Conservation (phyloP, 2,888 invertebrate genomes). For the Orchesella flavescens region DNA sequence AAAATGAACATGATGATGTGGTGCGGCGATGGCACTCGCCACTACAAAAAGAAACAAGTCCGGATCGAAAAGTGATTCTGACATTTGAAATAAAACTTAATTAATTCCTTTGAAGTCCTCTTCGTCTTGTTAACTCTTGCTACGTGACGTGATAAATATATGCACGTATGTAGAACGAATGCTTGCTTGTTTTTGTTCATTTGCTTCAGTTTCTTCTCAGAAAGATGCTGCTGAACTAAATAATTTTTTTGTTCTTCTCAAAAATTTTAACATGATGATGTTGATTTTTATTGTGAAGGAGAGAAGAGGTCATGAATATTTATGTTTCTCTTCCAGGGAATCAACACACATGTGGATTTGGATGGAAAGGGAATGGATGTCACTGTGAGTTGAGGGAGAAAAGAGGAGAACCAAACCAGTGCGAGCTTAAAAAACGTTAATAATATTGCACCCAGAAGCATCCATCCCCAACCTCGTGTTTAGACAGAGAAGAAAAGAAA, state of each 20-base stretch:
- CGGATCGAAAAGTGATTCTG: conserved; percentile 51
- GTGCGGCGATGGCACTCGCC: conserved; percentile 28
- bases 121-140: conserved; percentile 1
- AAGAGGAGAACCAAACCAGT: neutral
- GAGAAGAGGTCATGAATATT: conserved; percentile 61
- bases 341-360: conserved; percentile 30
- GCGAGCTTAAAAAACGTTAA: conserved; percentile 13
- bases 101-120: conserved; percentile 55
- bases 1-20: neutral
- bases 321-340: conserved; percentile 57
- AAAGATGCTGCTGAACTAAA: conserved; percentile 9
- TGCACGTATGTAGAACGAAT: neutral
- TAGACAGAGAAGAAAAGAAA: conserved; percentile 46
- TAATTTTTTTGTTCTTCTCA: neutral
- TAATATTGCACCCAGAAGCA: conserved; percentile 56
- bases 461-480: conserved; percentile 34
- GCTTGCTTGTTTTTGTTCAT: neutral
- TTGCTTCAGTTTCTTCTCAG: neutral
- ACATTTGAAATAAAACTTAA: conserved; percentile 67
- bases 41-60: conserved; percentile 19
- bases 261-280: conserved; percentile 9
- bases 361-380: neutral
- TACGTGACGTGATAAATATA: neutral
- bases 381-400: conserved; percentile 24
- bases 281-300: conserved; percentile 22